Base-by-base conservation (phyloP, 2,113 vertebrate genomes). In the Pachyramphus minor region DNA sequence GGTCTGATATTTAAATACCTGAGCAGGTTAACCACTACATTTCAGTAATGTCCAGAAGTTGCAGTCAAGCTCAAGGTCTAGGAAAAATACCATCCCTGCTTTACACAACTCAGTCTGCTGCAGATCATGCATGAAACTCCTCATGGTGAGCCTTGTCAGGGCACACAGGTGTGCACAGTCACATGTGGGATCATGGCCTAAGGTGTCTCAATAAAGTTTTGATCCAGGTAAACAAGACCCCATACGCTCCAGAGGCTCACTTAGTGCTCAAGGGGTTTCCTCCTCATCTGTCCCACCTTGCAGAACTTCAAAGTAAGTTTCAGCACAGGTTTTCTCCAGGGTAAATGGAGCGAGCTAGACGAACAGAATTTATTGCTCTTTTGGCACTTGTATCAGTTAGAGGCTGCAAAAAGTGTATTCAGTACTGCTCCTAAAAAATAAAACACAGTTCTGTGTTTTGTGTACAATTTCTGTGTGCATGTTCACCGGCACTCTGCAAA, bases 321-420 rank as follows among this genome's bases (percentile, higher is more conserved):
- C 64, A 68, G 69, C 19, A 45, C 2, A 2, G 3, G 15, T 33
- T 58, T 72, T 87, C 69, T 87, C 41, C 45, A 82, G 55, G 89
- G 62, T 22, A 85, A 85, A 23, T 0, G 1, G n/a, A 1, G 2
- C 15, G 37, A 69, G 15, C 58, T 4, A 2, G 50, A 62, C 53
- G 18, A 95, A 12, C 22, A 63, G 30, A 67, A 59, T 71, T 74
- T 74, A 59, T 39, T 72, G 67, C 24, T 74, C 16, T 74, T 69
- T 52, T 75, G 76, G 59, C 35, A 52, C 33, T 18, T 35, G 23
- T 15, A 52, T 30, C 5, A 62, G 58, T 66, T 78, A 83, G 42
- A 88, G 37, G 47, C 44, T 84, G 63, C 44, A 91, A 77, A 85
- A 88, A 71, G 35, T 41, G 33, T 37, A 39, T 62, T 83, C 66